phyloP scores from a whole-genome alignment of 1,140 invertebrate species.

The Brachionus rotundiformis region DNA sequence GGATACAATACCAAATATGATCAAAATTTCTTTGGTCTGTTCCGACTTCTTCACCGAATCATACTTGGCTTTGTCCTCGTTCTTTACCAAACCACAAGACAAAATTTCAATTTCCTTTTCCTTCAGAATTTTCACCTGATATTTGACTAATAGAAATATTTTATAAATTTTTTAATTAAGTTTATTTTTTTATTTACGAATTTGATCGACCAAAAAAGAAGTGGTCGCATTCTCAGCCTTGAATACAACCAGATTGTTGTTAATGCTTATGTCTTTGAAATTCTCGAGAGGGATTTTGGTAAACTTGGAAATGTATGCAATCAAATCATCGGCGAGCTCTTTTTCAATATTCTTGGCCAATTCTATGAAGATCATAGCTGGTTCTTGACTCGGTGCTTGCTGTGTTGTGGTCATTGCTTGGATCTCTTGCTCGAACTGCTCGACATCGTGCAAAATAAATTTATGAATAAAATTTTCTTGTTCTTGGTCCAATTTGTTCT shows the following conservation, averaged over 20 bases:
- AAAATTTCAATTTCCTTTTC: constrained; percentile 24
- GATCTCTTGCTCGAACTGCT: constrained; percentile 9
- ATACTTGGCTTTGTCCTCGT: neutral
- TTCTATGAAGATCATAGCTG: constrained; percentile 7
- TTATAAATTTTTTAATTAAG: neutral
- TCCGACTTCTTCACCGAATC: neutral
- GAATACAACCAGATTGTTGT: neutral
- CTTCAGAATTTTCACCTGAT: constrained; percentile 31
- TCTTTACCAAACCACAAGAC: constrained; percentile 3
- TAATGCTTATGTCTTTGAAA: neutral
- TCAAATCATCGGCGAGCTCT: neutral
- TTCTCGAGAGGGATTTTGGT: neutral
- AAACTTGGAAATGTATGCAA: constrained; percentile 12
- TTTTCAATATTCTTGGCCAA: neutral
- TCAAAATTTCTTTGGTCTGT: neutral
- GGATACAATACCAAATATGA: constrained; percentile 17
- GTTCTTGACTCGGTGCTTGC: neutral
- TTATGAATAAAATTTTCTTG: constrained; percentile 38
- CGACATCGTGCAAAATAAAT: neutral
- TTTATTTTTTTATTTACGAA: neutral
- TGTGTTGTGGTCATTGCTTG: neutral
- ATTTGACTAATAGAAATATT: neutral
- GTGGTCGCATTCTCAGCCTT: neutral
- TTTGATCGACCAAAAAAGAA: neutral
- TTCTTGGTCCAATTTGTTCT: neutral